Evolutionary conservation across 2,113 vertebrate species (phyloP).

Genomic region (Cricetomys ansorgei): DNA sequence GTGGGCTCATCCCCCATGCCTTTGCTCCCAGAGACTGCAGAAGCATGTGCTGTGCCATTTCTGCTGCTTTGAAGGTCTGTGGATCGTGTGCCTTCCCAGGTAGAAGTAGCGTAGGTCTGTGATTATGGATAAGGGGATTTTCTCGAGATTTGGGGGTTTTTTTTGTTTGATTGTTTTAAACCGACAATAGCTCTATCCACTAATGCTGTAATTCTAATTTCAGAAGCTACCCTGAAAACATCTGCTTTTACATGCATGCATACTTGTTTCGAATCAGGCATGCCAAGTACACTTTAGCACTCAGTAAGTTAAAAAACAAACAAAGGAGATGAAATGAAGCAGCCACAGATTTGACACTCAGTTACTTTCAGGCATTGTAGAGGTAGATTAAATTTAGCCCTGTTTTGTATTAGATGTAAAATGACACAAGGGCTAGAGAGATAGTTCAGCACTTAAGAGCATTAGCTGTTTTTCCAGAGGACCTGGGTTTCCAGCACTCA

Average conservation of each 20-base stretch:
- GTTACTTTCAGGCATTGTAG: background rate
- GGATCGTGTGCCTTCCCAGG: background rate
- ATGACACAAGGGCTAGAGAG: background rate
- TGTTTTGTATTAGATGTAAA: background rate
- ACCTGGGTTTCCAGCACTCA: background rate
- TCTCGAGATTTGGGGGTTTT: background rate
- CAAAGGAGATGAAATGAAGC: background rate
- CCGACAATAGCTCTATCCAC: background rate
- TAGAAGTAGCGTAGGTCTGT: rapidly evolving
- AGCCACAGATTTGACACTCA: background rate
- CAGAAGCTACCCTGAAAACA: background rate
- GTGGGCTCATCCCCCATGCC: background rate
- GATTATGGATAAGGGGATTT: background rate
- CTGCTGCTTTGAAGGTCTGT: background rate
- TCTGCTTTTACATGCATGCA: background rate
- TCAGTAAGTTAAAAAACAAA: background rate
- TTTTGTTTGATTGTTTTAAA: background rate
- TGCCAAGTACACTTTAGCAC: background rate
- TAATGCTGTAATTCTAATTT: background rate
- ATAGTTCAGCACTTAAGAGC: background rate
- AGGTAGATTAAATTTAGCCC: background rate
- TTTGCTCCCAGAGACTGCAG: background rate
- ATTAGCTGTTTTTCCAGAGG: background rate
- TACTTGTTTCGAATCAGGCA: background rate
- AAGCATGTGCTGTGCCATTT: rapidly evolving